A percentile compares a stretch with the other conserved stretches of the same genome.
phyloP scores from a whole-genome alignment of 2,113 vertebrate genomes.

The Myotis lucifugus region DNA sequence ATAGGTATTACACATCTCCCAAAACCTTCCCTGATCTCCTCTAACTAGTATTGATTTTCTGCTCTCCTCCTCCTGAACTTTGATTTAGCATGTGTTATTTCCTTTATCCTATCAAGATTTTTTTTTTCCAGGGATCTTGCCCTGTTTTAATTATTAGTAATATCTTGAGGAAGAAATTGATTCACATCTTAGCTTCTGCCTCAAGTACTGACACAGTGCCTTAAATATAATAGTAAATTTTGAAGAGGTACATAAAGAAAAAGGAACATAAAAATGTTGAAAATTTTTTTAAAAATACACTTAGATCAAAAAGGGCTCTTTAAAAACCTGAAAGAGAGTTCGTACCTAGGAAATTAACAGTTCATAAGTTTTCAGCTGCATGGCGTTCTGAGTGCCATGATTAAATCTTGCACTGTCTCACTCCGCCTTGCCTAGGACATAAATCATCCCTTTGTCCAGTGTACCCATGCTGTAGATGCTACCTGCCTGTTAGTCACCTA shows the following conservation, averaged over 20 bases:
- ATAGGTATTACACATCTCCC: background rate
- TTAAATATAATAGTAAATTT: conserved; percentile 8
- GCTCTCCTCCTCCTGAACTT: background rate
- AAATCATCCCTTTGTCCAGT: background rate
- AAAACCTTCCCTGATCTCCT: background rate
- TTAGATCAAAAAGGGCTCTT: background rate
- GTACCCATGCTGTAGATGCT: background rate
- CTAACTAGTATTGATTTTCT: background rate
- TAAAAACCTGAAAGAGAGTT: conserved; percentile 1
- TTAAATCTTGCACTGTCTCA: background rate
- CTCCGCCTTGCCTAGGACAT: background rate
- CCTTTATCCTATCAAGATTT: background rate
- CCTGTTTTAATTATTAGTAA: background rate
- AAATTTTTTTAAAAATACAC: background rate
- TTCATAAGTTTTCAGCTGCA: background rate
- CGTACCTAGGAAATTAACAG: background rate
- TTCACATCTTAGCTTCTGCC: background rate
- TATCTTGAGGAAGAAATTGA: background rate
- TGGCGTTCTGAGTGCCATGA: background rate
- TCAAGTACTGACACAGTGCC: background rate
- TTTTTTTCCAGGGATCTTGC: background rate
- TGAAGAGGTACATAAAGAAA: background rate
- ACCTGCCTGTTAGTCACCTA: background rate
- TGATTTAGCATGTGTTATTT: background rate
- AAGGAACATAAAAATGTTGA: background rate